Conservation (phyloP, 2,888 invertebrate species). For the Melipona beecheii region DNA sequence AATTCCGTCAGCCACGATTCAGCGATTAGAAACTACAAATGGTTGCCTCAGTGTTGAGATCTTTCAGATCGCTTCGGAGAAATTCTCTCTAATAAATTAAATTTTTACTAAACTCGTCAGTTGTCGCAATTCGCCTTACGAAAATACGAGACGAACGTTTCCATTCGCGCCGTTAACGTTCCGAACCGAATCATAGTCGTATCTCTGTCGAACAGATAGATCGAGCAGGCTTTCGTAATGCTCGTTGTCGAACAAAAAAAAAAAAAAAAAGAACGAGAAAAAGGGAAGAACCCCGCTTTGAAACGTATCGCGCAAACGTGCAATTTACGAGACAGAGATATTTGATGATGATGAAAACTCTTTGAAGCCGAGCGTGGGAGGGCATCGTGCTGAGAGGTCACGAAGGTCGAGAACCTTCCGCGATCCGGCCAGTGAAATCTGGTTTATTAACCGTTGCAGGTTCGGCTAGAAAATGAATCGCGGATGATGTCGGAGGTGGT, state of each 20-base stretch:
- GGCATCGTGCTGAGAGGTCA: background rate
- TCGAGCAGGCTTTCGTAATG: background rate
- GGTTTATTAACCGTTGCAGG: slow-evolving; percentile 6
- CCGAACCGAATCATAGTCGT: background rate
- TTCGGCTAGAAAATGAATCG: slow-evolving; percentile 22
- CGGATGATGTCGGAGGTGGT: background rate
- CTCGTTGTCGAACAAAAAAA: background rate
- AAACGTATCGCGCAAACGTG: background rate
- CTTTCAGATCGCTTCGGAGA: background rate
- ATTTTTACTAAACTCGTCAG: no score
- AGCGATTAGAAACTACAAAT: no score
- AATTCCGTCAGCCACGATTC: no score
- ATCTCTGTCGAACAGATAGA: background rate
- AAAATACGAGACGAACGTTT: background rate
- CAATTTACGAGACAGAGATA: background rate
- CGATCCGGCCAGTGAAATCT: slow-evolving; percentile 11
- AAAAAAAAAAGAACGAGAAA: no score
- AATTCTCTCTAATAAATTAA: no score
- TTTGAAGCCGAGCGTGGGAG: background rate
- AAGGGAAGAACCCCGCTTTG: no score
- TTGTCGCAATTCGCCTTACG: background rate
- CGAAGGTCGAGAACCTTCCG: background rate
- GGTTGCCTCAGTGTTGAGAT: background rate
- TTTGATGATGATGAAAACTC: background rate
- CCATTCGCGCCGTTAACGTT: background rate